Conservation (phyloP, 2,113 vertebrate species). For the Aphelocoma coerulescens region DNA sequence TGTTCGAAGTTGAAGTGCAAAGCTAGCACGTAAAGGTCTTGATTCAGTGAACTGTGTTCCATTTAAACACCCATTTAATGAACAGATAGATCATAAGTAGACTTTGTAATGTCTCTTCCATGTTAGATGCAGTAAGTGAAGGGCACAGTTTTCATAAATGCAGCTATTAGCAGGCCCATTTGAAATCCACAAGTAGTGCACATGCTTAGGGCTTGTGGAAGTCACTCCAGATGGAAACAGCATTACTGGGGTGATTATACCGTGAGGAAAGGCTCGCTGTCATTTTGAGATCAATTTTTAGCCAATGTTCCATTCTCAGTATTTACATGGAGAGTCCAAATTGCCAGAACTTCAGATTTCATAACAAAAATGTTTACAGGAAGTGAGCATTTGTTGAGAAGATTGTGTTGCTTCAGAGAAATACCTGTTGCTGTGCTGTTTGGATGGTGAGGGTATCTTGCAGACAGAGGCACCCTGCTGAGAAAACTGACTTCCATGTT, state of each 20-base stretch:
- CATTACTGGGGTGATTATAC: not conserved
- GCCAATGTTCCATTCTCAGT: not conserved
- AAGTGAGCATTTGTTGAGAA: not conserved
- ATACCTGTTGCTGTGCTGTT: not conserved
- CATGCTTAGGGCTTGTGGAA: not conserved
- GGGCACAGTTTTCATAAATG: not conserved
- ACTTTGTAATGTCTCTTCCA: not conserved
- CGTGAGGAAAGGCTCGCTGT: not conserved
- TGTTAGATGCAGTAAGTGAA: not conserved
- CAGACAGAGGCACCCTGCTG: not conserved
- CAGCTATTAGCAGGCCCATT: not conserved
- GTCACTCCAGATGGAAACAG: not conserved
- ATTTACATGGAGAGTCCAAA: not conserved
- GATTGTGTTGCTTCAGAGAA: not conserved
- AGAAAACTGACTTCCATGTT: not conserved
- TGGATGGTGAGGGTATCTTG: not conserved
- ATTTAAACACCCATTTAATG: not conserved
- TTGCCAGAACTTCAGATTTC: not conserved
- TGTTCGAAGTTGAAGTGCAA: constrained; percentile 1
- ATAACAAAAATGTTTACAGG: not conserved
- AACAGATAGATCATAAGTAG: not conserved
- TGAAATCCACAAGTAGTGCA: not conserved
- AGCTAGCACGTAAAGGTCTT: not conserved
- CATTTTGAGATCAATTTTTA: not conserved
- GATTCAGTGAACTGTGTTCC: not conserved